Evolutionary conservation across 2,797 vertebrate genomes (phyloP), one percentile per base, ranked within the genome.

Genomic region (Nyctalus aviator): DNA sequence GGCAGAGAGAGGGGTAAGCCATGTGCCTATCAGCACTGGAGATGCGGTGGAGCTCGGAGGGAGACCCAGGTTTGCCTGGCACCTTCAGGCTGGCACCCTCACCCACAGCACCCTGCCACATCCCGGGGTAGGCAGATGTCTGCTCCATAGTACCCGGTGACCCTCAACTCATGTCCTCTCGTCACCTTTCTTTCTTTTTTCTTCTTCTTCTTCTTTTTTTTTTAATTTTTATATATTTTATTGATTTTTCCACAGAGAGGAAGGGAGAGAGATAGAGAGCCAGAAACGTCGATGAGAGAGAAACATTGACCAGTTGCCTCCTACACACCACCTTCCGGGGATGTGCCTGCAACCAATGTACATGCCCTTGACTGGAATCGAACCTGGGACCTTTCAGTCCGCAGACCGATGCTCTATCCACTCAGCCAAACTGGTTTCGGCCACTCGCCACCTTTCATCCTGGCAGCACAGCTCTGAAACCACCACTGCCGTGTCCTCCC

Each of bases 41-140:
- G 17, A 30, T 4, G n/a, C 1, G 7, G 12, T 35, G 10, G 77
- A 37, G n/a, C 57, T 8, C 0, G 0, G 0, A n/a, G 84, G 0
- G 3, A 17, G 32, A 27, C 30, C 35, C 3, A 25, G 41, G 10
- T 50, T 2, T 0, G 46, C 59, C 68, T 4, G 41, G 35, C 23
- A 3, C 10, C 30, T 15, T 10, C 1, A 5, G 1, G 18, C 41
- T 11, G 2, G 17, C 37, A 0, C 41, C 44, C 44, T 6, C 5
- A 50, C 2, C 23, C 1, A 23, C 12, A 2, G 3, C 20, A 13
- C 46, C 6, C 64, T 3, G 25, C 6, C 4, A 14, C 0, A 0
- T 3, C 37, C 41, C 14, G 1, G 0, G 68, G 62, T 10, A n/a
- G 37, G 75, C 21, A 6, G 57, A 37, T 9, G 66, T 37, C 57